Percentiles rank a stretch among this genome's conserved stretches.
Conservation (phyloP, 2,888 invertebrate species). For the Zaprionus obscuricornis region DNA sequence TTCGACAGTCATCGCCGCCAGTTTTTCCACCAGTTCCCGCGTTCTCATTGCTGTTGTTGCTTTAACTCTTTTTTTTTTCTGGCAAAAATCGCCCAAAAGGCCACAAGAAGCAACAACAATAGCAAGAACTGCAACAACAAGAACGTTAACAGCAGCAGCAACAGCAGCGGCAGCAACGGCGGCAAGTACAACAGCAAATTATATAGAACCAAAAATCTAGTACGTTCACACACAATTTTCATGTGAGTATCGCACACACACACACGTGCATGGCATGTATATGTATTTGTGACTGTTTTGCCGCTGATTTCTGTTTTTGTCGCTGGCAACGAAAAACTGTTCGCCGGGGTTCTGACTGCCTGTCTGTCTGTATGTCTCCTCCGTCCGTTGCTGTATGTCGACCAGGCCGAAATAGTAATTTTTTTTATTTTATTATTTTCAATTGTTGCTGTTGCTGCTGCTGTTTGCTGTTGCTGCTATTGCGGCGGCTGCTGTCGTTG, state of each 20-base stretch:
- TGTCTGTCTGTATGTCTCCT: neutral
- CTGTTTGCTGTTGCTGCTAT: conserved; percentile 18
- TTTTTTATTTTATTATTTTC: conserved; percentile 33
- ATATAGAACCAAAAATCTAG: conserved; percentile 62
- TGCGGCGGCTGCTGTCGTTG: conserved; percentile 51
- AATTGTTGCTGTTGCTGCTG: conserved; percentile 19
- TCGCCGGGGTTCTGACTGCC: conserved; percentile 28
- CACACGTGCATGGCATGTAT: neutral
- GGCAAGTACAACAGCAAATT: conserved; percentile 8
- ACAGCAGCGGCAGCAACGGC: conserved; percentile 19
- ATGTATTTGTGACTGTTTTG: conserved; percentile 24
- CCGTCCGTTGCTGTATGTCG: neutral
- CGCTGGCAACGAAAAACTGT: conserved; percentile 29
- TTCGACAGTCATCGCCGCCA: neutral
- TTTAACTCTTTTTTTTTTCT: conserved; percentile 46
- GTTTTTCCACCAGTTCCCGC: conserved; percentile 22
- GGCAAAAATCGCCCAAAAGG: conserved; percentile 53
- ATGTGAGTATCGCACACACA: neutral
- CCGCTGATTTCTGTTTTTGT: conserved; percentile 53
- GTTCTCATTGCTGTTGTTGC: conserved; percentile 11
- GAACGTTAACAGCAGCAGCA: conserved; percentile 10
- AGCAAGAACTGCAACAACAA: conserved; percentile 2
- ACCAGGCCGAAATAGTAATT: conserved; percentile 51
- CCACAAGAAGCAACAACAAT: conserved; percentile 4
- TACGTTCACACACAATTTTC: conserved; percentile 68